Evolutionary conservation across 2,888 invertebrate genomes (phyloP).

Genomic region (Electrophaes corylata): DNA sequence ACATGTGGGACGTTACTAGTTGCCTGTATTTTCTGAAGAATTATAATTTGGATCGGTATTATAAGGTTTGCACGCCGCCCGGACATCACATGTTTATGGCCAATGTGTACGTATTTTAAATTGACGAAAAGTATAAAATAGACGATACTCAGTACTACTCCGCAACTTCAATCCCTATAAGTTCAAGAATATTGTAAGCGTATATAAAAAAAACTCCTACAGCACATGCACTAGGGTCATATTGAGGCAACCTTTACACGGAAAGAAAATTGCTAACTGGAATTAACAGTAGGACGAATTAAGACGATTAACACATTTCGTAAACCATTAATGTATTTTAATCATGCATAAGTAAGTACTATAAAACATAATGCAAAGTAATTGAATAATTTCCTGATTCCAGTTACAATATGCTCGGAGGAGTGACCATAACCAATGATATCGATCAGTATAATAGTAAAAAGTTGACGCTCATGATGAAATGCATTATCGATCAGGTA

Average conservation of each 20-base stretch:
- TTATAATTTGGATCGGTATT: slow-evolving; percentile 84
- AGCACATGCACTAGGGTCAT: too few species aligned
- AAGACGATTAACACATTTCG: too few species aligned
- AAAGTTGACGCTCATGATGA: slow-evolving; percentile 84
- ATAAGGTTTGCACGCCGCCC: slow-evolving; percentile 85
- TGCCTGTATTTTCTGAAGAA: slow-evolving; percentile 85
- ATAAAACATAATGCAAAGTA: background rate
- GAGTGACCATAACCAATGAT: slow-evolving; percentile 78
- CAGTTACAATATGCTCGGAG: slow-evolving; percentile 86
- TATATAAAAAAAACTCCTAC: too few species aligned
- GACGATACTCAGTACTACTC: background rate
- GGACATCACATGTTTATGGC: slow-evolving; percentile 86
- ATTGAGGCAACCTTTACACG: too few species aligned
- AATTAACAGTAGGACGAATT: too few species aligned
- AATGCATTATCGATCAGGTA: slow-evolving; percentile 80
- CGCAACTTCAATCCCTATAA: too few species aligned
- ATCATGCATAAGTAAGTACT: too few species aligned
- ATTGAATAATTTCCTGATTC: too few species aligned
- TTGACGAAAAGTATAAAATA: background rate
- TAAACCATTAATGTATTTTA: too few species aligned
- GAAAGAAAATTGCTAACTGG: too few species aligned
- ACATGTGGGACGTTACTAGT: slow-evolving; percentile 87
- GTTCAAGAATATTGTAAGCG: too few species aligned
- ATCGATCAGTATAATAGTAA: slow-evolving; percentile 80
- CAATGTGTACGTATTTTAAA: slow-evolving; percentile 78